phyloP scores from a whole-genome alignment of 2,113 vertebrate species.

The Nerophis ophidion region DNA sequence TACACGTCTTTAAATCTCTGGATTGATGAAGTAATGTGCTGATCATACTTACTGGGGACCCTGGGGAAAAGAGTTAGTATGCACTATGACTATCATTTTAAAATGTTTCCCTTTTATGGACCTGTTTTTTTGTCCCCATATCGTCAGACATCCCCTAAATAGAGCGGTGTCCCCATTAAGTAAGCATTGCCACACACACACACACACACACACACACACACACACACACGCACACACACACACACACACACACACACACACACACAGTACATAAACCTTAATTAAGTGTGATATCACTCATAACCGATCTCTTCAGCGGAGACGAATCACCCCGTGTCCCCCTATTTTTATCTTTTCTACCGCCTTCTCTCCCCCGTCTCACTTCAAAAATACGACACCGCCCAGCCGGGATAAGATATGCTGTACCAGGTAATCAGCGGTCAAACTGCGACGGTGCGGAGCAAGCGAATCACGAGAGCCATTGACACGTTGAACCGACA shows the following conservation, averaged over 20 bases:
- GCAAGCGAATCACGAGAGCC: conserved; percentile 1
- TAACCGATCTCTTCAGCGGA: conserved; percentile 32
- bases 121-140: too few relatives aligned
- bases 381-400: conserved; percentile 31
- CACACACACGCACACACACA: background rate
- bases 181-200: too few relatives aligned
- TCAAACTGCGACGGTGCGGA: conserved; percentile 8
- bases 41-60: too few relatives aligned
- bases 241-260: background rate
- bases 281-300: conserved; percentile 42
- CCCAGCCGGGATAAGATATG: conserved; percentile 45
- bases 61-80: too few relatives aligned
- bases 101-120: too few relatives aligned
- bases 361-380: conserved; percentile 2
- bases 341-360: conserved; percentile 7
- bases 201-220: too few relatives aligned
- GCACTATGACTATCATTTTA: too few relatives aligned
- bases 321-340: conserved; percentile 10
- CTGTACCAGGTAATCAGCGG: conserved; percentile 35
- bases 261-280: conserved; percentile 22
- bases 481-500: conserved; percentile 9
- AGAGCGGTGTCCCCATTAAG: too few relatives aligned
- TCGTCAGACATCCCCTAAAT: too few relatives aligned
- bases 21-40: too few relatives aligned
- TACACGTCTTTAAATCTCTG: too few relatives aligned